Percentiles rank a stretch among this genome's conserved stretches.
Conservation (phyloP, 2,113 vertebrate species). For the Alosa alosa region DNA sequence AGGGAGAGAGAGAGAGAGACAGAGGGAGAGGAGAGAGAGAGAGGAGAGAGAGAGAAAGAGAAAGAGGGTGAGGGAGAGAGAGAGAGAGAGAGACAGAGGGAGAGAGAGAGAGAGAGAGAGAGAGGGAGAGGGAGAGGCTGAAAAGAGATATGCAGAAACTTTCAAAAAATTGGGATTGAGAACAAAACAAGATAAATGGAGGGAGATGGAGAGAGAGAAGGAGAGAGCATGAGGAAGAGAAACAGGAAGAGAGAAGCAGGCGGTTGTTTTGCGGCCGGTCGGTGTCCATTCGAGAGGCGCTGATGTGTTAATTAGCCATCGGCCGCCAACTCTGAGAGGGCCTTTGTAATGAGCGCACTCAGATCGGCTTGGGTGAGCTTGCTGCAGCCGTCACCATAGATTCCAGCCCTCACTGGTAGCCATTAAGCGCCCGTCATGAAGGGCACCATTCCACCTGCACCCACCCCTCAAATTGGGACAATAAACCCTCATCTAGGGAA, state of each 20-base stretch:
- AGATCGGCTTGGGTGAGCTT: no score
- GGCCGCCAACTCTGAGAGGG: background rate
- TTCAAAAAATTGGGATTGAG: background rate
- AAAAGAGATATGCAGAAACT: no score
- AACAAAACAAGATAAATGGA: background rate
- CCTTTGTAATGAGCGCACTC: conserved; percentile 43
- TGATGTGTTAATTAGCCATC: background rate
- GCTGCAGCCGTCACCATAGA: conserved; percentile 22
- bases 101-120: no score
- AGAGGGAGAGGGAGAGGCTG: no score
- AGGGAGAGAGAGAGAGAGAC: no score
- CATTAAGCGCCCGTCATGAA: conserved; percentile 48
- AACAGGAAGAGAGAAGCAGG: background rate
- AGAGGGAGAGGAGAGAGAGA: no score
- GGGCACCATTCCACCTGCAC: conserved; percentile 35
- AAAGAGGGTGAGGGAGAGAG: no score
- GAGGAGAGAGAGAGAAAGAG: no score
- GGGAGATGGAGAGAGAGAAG: background rate
- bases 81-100: no score
- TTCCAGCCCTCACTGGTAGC: conserved; percentile 6
- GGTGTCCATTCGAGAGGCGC: background rate
- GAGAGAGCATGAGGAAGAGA: background rate
- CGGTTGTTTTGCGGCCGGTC: background rate
- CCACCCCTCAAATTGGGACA: conserved; percentile 41
- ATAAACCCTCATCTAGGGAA: conserved; percentile 45